Percentiles rank a stretch among this genome's conserved stretches.
Evolutionary conservation across 2,113 vertebrate genomes (phyloP).

Genomic region (Tyrannus savana): DNA sequence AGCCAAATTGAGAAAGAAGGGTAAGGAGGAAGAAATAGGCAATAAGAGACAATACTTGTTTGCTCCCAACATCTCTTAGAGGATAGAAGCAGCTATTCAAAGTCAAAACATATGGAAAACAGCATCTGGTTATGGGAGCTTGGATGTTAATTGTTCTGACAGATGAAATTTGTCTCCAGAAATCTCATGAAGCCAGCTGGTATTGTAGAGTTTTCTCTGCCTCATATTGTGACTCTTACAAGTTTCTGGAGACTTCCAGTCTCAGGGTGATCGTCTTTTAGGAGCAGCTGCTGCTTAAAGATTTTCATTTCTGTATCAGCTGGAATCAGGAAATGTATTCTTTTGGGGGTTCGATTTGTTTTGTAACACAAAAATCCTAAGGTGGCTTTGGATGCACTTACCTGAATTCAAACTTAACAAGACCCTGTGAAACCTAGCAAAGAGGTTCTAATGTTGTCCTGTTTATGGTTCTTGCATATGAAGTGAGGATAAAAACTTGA

Average conservation of each 20-base stretch:
- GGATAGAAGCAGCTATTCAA: conserved; percentile 12
- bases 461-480: neutral
- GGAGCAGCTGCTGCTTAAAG: conserved; percentile 9
- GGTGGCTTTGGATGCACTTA: neutral
- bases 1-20: neutral
- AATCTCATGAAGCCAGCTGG: conserved; percentile 26
- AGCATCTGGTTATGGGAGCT: conserved; percentile 39
- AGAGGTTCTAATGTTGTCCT: neutral
- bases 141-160: conserved; percentile 49
- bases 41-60: neutral
- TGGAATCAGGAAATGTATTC: neutral
- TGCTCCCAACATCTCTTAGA: conserved; percentile 5
- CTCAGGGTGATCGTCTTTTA: conserved; percentile 13
- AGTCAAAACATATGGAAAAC: conserved; percentile 52
- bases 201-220: conserved; percentile 32
- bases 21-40: neutral
- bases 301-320: neutral
- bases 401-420: neutral
- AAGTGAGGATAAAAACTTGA: neutral
- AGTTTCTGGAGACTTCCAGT: conserved; percentile 38
- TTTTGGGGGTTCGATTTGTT: neutral
- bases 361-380: neutral
- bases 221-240: conserved; percentile 16
- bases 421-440: neutral
- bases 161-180: conserved; percentile 46